These are phyloP conservation scores for Hemibagrus wyckioides DNA, from an alignment of 2,113 vertebrate genomes.

Conservation along the genomic window DNA sequence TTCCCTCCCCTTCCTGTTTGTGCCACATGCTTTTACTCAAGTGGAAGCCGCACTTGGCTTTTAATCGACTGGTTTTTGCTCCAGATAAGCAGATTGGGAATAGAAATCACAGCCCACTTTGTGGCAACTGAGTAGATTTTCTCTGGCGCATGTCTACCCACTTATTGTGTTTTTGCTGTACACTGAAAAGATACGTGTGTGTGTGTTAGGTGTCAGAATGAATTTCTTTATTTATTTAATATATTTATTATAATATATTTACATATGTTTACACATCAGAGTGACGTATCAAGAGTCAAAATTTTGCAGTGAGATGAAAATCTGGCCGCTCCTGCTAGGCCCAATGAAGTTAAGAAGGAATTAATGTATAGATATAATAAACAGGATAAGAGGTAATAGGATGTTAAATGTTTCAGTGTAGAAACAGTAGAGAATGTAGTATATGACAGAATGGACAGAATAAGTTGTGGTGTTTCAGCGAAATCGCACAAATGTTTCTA, in stretches of 20 bases:
- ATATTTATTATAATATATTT: too few relatives aligned
- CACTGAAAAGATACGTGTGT: neutral
- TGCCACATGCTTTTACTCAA: conserved; percentile 13
- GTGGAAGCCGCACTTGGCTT: conserved; percentile 44
- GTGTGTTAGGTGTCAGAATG: neutral
- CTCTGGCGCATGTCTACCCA: neutral
- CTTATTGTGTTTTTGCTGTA: neutral
- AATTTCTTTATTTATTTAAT: neutral
- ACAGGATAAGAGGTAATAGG: too few relatives aligned
- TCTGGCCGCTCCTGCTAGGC: too few relatives aligned
- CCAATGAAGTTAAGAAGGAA: too few relatives aligned
- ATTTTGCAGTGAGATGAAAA: too few relatives aligned
- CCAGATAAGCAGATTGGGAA: conserved; percentile 37
- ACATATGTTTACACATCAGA: neutral
- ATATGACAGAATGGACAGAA: too few relatives aligned
- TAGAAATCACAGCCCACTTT: conserved; percentile 42
- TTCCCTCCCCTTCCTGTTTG: conserved; percentile 11
- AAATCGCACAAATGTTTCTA: neutral
- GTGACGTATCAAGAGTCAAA: too few relatives aligned
- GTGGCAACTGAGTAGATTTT: neutral
- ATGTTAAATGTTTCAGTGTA: too few relatives aligned
- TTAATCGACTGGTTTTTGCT: conserved; percentile 48
- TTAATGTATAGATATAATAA: too few relatives aligned
- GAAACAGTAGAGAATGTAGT: too few relatives aligned
- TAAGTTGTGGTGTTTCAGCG: too few relatives aligned